phyloP scores from a whole-genome alignment of 2,888 invertebrate species.

The Falcaria lacertinaria region DNA sequence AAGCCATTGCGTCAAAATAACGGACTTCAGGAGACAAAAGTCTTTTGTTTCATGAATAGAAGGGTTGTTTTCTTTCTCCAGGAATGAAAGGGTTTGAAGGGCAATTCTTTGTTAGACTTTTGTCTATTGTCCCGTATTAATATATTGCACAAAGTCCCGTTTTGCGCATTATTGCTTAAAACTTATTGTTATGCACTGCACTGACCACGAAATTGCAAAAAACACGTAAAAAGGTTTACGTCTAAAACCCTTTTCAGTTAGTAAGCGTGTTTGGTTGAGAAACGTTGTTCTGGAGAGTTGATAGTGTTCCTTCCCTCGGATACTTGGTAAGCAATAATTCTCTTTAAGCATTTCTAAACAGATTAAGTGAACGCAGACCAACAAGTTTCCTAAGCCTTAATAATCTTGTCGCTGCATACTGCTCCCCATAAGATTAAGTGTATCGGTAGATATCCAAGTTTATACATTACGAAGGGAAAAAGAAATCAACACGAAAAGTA shows the following conservation, averaged over 20 bases:
- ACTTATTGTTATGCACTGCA: constrained; percentile 26
- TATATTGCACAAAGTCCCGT: constrained; percentile 61
- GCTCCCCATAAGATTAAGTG: too few species aligned
- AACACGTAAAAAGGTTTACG: background rate
- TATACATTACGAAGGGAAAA: constrained; percentile 9
- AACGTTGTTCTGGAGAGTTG: background rate
- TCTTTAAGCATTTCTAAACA: background rate
- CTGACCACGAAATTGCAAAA: constrained; percentile 18
- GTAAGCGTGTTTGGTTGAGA: background rate
- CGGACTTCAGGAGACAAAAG: constrained; percentile 52
- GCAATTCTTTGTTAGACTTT: constrained; percentile 62
- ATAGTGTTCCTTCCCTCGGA: background rate
- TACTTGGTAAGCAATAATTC: background rate
- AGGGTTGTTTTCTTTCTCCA: constrained; percentile 70
- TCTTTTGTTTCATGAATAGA: constrained; percentile 55
- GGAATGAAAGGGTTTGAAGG: constrained; percentile 65
- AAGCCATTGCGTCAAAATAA: constrained; percentile 62
- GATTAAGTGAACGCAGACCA: too few species aligned
- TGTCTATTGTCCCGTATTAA: constrained; percentile 55
- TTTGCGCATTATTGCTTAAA: constrained; percentile 45
- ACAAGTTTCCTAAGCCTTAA: too few species aligned
- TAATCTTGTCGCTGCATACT: too few species aligned
- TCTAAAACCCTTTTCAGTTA: background rate
- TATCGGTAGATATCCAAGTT: too few species aligned
- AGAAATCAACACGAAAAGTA: constrained; percentile 38